Evolutionary conservation across 2,888 invertebrate genomes (phyloP).

Genomic region (Pediacus dermestoides): DNA sequence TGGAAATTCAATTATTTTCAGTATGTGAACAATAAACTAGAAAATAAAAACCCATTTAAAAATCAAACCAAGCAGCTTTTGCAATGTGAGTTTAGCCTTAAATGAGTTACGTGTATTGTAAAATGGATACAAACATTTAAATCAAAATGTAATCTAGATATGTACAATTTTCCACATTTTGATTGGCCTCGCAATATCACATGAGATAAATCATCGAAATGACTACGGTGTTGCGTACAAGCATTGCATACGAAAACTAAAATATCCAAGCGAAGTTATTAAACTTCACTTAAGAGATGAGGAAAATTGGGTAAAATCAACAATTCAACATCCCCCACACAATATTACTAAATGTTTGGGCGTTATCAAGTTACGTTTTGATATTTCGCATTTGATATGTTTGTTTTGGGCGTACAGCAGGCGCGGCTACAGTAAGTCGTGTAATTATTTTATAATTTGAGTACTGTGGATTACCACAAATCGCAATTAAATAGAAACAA

Average conservation of each 20-base stretch:
- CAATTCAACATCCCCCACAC: background rate
- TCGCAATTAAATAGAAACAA: conserved; percentile 4
- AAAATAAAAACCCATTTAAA: conserved; percentile 10
- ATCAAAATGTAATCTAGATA: conserved; percentile 35
- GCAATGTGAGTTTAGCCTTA: conserved; percentile 18
- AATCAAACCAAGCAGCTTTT: conserved; percentile 15
- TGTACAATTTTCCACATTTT: conserved; percentile 35
- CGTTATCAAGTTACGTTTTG: background rate
- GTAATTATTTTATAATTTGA: conserved; percentile 1
- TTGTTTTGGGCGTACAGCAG: too few species aligned
- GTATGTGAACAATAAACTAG: conserved; percentile 2
- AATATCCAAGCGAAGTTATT: conserved; percentile 5
- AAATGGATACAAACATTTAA: conserved; percentile 29
- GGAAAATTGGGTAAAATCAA: conserved; percentile 5
- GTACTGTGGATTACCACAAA: conserved; percentile 2
- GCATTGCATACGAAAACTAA: background rate
- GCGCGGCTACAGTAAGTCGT: conserved; percentile 1
- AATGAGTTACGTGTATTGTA: conserved; percentile 23
- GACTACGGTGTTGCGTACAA: conserved; percentile 5
- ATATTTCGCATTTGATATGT: background rate
- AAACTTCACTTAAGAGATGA: conserved; percentile 5
- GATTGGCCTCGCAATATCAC: conserved; percentile 26
- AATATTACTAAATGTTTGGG: background rate
- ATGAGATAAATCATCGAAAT: conserved; percentile 11
- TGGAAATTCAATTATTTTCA: conserved; percentile 8